Percentiles rank a stretch among this genome's conserved stretches.
Conservation (phyloP, 2,797 vertebrate genomes). For the Acrocephalus scirpaceus region DNA sequence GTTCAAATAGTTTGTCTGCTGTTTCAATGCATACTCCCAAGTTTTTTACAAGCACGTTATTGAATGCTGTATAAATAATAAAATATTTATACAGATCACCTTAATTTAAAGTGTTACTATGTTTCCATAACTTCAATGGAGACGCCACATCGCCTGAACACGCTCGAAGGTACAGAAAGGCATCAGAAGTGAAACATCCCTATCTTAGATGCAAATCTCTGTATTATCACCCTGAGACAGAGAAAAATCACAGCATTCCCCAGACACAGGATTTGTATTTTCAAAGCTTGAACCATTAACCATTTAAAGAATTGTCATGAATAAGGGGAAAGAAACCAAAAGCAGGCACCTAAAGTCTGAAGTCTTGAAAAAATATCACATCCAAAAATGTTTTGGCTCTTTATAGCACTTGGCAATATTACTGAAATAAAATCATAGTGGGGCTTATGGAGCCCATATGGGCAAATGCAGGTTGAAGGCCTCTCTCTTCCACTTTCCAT, state of each 20-base stretch:
- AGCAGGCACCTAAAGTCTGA: background rate
- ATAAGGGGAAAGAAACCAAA: background rate
- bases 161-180: background rate
- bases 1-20: constrained; percentile 34
- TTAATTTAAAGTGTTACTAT: constrained; percentile 42
- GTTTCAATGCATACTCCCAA: background rate
- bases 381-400: background rate
- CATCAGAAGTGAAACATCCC: background rate
- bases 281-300: background rate
- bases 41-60: constrained; percentile 44
- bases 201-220: background rate
- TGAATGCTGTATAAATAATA: constrained; percentile 41
- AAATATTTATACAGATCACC: constrained; percentile 64
- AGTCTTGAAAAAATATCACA: background rate
- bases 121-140: constrained; percentile 21
- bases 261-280: background rate
- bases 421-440: background rate
- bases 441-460: background rate
- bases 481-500: background rate
- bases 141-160: background rate
- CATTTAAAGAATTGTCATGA: background rate
- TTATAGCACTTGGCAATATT: background rate
- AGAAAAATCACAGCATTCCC: background rate
- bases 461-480: background rate
- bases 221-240: background rate